phyloP scores from a whole-genome alignment of 2,888 invertebrate species.

The Spisula subtruncata region DNA sequence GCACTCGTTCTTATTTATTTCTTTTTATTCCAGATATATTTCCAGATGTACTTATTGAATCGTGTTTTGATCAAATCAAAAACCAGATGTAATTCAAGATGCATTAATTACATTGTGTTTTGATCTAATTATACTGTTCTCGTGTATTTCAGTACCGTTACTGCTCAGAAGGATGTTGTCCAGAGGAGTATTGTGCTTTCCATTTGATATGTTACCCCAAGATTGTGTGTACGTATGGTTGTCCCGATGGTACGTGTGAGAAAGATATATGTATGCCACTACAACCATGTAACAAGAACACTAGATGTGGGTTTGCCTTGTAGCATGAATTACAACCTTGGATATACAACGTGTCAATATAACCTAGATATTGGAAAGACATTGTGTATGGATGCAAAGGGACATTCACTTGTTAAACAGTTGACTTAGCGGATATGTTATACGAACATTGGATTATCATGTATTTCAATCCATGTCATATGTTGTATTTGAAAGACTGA shows the following conservation, averaged over 20 bases:
- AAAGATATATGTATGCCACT: constrained; percentile 83
- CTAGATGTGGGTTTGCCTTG: constrained; percentile 80
- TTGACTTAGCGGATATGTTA: neutral
- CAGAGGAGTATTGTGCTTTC: constrained; percentile 85
- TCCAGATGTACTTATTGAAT: no score
- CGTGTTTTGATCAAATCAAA: no score
- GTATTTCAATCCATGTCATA: no score
- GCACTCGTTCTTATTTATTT: no score
- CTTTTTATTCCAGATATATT: no score
- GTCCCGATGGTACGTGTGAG: constrained; percentile 84
- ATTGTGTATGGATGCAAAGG: constrained; percentile 80
- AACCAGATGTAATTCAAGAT: no score
- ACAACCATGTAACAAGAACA: constrained; percentile 74
- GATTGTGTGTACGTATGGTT: constrained; percentile 81
- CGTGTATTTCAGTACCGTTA: constrained; percentile 57
- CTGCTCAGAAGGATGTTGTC: constrained; percentile 84
- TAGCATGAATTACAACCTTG: constrained; percentile 83
- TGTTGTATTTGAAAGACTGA: no score
- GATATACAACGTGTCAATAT: constrained; percentile 84
- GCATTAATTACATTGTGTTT: no score
- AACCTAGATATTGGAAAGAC: constrained; percentile 84
- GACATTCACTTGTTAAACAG: constrained; percentile 71
- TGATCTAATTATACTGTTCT: no score
- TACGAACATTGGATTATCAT: no score
- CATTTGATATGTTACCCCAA: constrained; percentile 84